phyloP scores from a whole-genome alignment of 2,888 invertebrate genomes.

The Amblyteles armatorius region DNA sequence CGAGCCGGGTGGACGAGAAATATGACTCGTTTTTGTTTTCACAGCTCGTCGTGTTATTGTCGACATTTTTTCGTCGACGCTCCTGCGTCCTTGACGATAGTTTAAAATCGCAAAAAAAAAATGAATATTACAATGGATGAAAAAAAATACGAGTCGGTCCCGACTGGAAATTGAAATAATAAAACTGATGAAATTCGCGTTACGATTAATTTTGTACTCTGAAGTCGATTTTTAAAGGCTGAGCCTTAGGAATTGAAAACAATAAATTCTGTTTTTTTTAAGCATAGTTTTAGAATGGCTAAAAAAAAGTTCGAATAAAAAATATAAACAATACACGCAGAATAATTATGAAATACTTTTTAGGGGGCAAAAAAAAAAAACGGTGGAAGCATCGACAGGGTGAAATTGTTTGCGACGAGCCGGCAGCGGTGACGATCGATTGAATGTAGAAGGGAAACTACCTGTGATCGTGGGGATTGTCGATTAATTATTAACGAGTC shows the following conservation, averaged over 20 bases:
- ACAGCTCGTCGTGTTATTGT: not conserved
- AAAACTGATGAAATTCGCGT: no score
- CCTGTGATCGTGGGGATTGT: not conserved
- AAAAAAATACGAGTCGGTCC: not conserved
- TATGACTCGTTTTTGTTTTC: not conserved
- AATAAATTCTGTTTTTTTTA: no score
- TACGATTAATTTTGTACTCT: no score
- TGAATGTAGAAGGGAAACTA: not conserved
- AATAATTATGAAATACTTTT: not conserved
- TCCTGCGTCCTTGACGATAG: not conserved
- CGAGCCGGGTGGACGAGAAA: not conserved
- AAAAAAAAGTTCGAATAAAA: no score
- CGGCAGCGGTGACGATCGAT: slow-evolving; percentile 27
- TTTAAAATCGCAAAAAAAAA: not conserved
- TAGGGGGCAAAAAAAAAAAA: not conserved
- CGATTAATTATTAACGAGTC: slow-evolving; percentile 48
- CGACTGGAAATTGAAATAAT: no score
- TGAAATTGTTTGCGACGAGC: slow-evolving; percentile 5
- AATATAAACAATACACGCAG: not conserved
- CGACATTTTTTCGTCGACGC: not conserved
- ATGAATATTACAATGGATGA: not conserved
- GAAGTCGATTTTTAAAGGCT: no score
- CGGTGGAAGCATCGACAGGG: not conserved
- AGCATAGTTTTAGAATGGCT: no score
- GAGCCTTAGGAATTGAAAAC: no score